These are phyloP conservation scores for Sympetrum striolatum DNA, from an alignment of 2,888 invertebrate species.

Conservation along the genomic window DNA sequence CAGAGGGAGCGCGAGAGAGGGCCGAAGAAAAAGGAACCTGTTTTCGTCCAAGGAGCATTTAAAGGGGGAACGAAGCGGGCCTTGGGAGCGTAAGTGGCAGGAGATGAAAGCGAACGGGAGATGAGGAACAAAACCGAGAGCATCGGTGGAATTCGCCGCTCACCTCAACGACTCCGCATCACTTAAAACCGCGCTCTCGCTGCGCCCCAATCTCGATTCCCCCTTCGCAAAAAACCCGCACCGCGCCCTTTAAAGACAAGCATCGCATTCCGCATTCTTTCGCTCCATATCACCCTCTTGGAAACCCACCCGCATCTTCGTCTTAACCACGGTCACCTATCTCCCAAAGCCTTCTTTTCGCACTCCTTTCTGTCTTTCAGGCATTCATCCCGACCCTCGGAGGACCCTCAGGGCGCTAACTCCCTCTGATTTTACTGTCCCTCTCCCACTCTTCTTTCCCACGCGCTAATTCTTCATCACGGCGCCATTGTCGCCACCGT, in stretches of 20 bases:
- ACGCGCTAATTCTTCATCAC: constrained; percentile 35
- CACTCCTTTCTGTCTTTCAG: background rate
- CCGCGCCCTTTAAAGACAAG: background rate
- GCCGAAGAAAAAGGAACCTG: too few relatives aligned
- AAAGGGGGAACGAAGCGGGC: too few relatives aligned
- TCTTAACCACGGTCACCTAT: background rate
- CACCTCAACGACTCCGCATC: background rate
- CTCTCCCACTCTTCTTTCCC: background rate
- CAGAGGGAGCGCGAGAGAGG: too few relatives aligned
- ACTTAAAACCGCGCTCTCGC: background rate
- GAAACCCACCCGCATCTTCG: background rate
- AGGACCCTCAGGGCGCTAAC: background rate
- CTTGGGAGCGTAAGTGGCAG: background rate
- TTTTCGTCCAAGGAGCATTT: too few relatives aligned
- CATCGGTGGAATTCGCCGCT: background rate
- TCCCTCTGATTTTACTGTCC: background rate
- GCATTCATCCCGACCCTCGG: background rate
- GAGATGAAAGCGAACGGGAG: background rate
- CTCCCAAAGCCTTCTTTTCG: background rate
- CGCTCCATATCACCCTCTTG: background rate
- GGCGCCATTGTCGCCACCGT: background rate
- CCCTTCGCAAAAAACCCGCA: background rate
- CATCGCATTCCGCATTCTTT: background rate
- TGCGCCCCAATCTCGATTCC: background rate
- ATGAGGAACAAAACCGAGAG: background rate